These are phyloP conservation scores for Coremacera marginata DNA, from an alignment of 2,888 invertebrate species.

Conservation along the genomic window DNA sequence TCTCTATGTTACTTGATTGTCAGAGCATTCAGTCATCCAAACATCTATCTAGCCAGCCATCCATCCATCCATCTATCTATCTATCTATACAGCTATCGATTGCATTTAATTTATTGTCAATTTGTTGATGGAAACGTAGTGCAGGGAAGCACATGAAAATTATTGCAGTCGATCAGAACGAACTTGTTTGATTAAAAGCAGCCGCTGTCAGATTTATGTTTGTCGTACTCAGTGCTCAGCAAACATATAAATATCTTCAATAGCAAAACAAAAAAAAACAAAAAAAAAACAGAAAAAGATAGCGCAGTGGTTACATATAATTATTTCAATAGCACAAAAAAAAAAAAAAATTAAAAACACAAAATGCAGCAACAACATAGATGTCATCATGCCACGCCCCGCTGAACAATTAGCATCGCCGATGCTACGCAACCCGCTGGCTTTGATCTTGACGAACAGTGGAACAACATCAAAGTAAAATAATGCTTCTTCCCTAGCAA, in stretches of 20 bases:
- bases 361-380: neutral
- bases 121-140: neutral
- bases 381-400: neutral
- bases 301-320: neutral
- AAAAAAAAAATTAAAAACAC: too few species aligned
- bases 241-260: neutral
- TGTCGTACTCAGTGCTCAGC: neutral
- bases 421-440: neutral
- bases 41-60: neutral
- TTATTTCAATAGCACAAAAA: too few species aligned
- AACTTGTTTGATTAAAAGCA: neutral
- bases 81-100: neutral
- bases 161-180: neutral
- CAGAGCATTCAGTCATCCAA: neutral
- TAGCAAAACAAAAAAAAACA: neutral
- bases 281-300: neutral
- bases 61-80: slow-evolving; percentile 2
- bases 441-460: slow-evolving; percentile 9
- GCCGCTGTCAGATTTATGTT: neutral
- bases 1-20: neutral
- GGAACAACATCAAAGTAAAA: neutral
- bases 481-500: neutral
- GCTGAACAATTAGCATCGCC: neutral
- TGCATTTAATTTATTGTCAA: slow-evolving; percentile 29
- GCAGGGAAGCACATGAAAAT: neutral